These are phyloP conservation scores for Hymenochirus boettgeri DNA, from an alignment of 2,113 vertebrate species.

Conservation along the genomic window DNA sequence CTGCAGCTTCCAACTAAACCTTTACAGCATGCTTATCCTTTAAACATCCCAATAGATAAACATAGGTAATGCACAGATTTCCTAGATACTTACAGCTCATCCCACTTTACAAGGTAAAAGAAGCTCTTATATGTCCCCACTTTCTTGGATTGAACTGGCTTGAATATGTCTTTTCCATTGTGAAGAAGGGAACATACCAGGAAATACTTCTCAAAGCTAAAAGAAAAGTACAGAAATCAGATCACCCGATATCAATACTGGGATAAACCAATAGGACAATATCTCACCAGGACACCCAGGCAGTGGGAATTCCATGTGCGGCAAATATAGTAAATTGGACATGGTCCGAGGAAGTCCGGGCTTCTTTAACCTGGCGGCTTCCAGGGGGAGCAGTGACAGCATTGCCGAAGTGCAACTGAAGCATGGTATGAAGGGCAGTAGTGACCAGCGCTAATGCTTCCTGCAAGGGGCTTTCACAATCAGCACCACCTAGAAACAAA, in stretches of 20 bases:
- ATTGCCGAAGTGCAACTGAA: constrained; percentile 70
- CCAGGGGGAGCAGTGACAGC: constrained; percentile 41
- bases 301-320: constrained; percentile 80
- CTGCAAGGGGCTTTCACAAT: constrained; percentile 66
- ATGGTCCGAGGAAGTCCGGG: constrained; percentile 79
- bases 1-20: too few relatives aligned
- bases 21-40: too few relatives aligned
- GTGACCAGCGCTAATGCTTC: constrained; percentile 71
- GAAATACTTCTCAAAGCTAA: constrained; percentile 94
- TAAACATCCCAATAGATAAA: too few relatives aligned
- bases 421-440: constrained; percentile 76
- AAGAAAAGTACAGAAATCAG: constrained; percentile 23
- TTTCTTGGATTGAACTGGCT: constrained; percentile 94
- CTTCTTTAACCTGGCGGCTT: constrained; percentile 66
- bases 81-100: constrained; percentile 84
- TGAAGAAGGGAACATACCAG: constrained; percentile 88
- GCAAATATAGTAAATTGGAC: constrained; percentile 91
- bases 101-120: constrained; percentile 97
- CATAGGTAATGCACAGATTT: too few relatives aligned
- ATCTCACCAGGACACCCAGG: constrained; percentile 88
- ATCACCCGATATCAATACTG: neutral
- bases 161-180: constrained; percentile 91
- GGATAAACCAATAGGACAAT: neutral
- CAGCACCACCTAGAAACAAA: constrained; percentile 55
- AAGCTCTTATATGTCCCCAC: constrained; percentile 93